Evolutionary conservation across 2,888 invertebrate species (phyloP).

Genomic region (Diachrysia chrysitis): DNA sequence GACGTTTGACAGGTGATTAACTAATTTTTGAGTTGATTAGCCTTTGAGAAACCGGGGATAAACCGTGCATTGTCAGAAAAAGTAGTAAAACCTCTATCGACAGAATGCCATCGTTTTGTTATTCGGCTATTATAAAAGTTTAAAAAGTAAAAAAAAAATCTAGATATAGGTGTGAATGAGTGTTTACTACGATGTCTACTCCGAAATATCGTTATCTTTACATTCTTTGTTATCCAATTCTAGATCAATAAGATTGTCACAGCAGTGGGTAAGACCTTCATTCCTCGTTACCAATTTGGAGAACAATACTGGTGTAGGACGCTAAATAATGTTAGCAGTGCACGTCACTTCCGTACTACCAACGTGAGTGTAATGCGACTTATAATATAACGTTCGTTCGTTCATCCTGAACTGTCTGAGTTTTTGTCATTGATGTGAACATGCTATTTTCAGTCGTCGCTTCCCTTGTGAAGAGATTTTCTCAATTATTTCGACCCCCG

Average conservation of each 20-base stretch:
- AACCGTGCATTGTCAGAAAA: not conserved
- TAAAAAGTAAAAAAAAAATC: not conserved
- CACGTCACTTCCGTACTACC: constrained; percentile 44
- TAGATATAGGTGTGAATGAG: not conserved
- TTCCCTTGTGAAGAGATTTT: constrained; percentile 2
- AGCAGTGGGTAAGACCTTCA: constrained; percentile 19
- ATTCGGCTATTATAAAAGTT: not conserved
- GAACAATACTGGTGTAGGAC: constrained; percentile 55
- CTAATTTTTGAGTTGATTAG: no score
- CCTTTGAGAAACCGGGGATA: no score
- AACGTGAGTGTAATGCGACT: constrained; percentile 15
- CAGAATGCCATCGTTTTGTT: not conserved
- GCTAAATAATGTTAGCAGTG: constrained; percentile 34
- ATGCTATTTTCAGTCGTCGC: constrained; percentile 24
- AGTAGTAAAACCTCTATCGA: not conserved
- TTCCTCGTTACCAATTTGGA: constrained; percentile 40
- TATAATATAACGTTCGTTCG: constrained; percentile 10
- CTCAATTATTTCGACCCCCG: constrained; percentile 19
- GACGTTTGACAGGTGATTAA: not conserved
- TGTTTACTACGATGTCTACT: not conserved
- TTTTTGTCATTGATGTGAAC: constrained; percentile 12
- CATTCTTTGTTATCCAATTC: constrained; percentile 36
- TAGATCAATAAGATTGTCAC: constrained; percentile 10
- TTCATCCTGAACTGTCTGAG: constrained; percentile 4
- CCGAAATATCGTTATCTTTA: constrained; percentile 38